These are phyloP conservation scores for Ornithoptera priamus DNA, from an alignment of 2,888 invertebrate genomes.

Conservation along the genomic window DNA sequence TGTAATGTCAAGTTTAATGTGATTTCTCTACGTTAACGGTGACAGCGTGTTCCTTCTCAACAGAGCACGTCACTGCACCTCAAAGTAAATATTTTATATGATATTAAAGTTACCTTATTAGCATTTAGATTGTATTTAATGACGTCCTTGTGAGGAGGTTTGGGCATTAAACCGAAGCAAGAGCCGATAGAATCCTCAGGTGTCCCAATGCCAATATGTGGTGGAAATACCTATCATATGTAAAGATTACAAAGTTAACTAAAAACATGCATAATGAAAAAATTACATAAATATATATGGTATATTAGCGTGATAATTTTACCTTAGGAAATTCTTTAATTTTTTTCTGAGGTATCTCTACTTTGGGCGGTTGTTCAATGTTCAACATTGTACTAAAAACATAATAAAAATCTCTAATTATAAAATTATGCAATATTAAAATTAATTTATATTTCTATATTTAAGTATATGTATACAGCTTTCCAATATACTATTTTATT, in stretches of 20 bases:
- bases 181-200: slow-evolving; percentile 89
- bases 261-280: neutral
- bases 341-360: slow-evolving; percentile 56
- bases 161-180: slow-evolving; percentile 84
- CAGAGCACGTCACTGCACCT: neutral
- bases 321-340: slow-evolving; percentile 67
- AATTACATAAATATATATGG: neutral
- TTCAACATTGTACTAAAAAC: slow-evolving; percentile 70
- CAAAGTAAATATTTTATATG: too few relatives aligned
- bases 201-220: slow-evolving; percentile 87
- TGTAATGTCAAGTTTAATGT: neutral
- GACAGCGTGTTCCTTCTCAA: neutral
- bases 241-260: neutral
- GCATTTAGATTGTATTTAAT: slow-evolving; percentile 87
- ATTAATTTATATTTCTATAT: neutral
- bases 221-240: slow-evolving; percentile 62
- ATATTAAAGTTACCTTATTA: slow-evolving; percentile 71
- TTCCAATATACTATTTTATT: too few relatives aligned
- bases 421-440: neutral
- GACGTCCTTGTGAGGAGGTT: slow-evolving; percentile 86
- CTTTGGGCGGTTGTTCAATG: slow-evolving; percentile 68
- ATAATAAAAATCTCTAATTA: neutral
- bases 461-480: too few relatives aligned
- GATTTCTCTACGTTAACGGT: neutral
- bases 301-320: slow-evolving; percentile 1